A percentile compares a stretch with the other conserved stretches of the same genome.
These are phyloP conservation scores for Pyxicephalus adspersus DNA, from an alignment of 2,113 vertebrate species.

Conservation along the genomic window DNA sequence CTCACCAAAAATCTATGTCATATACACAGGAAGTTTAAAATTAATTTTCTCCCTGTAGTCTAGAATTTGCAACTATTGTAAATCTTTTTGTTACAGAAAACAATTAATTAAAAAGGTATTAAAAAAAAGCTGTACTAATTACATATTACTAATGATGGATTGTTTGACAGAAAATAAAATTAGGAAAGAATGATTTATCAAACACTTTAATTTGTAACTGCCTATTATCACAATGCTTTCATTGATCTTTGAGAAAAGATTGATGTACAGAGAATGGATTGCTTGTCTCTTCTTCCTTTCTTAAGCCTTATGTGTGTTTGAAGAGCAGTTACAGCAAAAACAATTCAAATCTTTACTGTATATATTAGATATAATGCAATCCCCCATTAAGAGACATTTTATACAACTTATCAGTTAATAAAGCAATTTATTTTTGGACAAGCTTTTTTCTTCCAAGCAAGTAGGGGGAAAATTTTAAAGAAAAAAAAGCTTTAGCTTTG, in stretches of 20 bases:
- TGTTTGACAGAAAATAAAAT: conserved; percentile 49
- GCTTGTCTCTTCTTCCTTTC: conserved; percentile 16
- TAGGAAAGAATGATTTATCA: conserved; percentile 45
- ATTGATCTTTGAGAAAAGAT: conserved; percentile 38
- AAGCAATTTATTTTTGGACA: neutral
- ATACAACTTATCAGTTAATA: neutral
- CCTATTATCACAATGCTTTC: conserved; percentile 33
- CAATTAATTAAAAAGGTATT: conserved; percentile 8
- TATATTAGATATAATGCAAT: neutral
- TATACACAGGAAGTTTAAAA: neutral
- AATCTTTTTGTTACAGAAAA: conserved; percentile 33
- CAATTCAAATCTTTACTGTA: conserved; percentile 8
- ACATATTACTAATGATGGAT: conserved; percentile 48
- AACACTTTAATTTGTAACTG: conserved; percentile 47
- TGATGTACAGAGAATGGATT: conserved; percentile 30
- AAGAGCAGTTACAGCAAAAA: neutral
- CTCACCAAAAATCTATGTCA: conserved; percentile 23
- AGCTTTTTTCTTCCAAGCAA: neutral
- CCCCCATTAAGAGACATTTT: neutral
- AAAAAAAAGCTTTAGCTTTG: conserved; percentile 1
- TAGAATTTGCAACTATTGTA: conserved; percentile 15
- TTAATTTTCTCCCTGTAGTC: conserved; percentile 8
- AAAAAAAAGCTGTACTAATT: conserved; percentile 4
- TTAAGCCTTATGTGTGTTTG: conserved; percentile 15
- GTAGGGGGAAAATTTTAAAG: neutral